These are phyloP conservation scores for Poecilia latipinna DNA, from an alignment of 2,113 vertebrate species.

Conservation along the genomic window DNA sequence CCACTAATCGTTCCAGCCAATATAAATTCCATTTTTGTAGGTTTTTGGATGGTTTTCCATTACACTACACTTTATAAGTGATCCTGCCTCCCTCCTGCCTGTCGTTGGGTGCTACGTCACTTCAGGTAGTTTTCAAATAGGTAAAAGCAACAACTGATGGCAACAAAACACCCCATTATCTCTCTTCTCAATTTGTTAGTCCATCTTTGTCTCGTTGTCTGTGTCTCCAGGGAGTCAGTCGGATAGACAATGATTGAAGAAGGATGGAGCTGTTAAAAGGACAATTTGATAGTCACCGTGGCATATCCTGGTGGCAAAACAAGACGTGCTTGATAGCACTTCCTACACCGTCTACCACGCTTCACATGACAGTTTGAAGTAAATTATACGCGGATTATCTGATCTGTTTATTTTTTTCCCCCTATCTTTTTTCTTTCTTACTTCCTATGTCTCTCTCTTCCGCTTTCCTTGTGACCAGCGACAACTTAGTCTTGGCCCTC, in stretches of 20 bases:
- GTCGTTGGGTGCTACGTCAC: no score
- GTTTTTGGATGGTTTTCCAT: neutral
- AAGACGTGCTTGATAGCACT: slow-evolving; percentile 65
- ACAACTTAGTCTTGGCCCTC: slow-evolving; percentile 68
- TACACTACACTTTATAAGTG: neutral
- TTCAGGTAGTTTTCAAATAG: neutral
- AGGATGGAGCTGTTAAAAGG: slow-evolving; percentile 76
- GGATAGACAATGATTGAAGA: slow-evolving; percentile 63
- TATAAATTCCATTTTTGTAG: no score
- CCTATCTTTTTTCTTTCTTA: slow-evolving; percentile 8
- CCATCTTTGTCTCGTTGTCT: slow-evolving; percentile 38
- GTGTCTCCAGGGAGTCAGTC: slow-evolving; percentile 39
- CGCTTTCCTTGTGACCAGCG: slow-evolving; percentile 62
- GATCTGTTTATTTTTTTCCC: slow-evolving; percentile 41
- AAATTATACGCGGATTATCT: slow-evolving; percentile 76
- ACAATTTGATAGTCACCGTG: slow-evolving; percentile 74
- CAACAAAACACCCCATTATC: slow-evolving; percentile 29
- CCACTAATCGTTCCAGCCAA: no score
- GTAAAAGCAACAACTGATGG: slow-evolving; percentile 15
- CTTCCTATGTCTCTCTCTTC: slow-evolving; percentile 21
- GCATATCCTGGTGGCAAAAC: slow-evolving; percentile 63
- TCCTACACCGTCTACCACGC: slow-evolving; percentile 20
- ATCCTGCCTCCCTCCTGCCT: neutral
- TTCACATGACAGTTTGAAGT: slow-evolving; percentile 76
- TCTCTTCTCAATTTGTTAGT: slow-evolving; percentile 7